These are phyloP conservation scores for Petrocephalus schoutedeni DNA, from an alignment of 2,797 vertebrate genomes.

Conservation along the genomic window DNA sequence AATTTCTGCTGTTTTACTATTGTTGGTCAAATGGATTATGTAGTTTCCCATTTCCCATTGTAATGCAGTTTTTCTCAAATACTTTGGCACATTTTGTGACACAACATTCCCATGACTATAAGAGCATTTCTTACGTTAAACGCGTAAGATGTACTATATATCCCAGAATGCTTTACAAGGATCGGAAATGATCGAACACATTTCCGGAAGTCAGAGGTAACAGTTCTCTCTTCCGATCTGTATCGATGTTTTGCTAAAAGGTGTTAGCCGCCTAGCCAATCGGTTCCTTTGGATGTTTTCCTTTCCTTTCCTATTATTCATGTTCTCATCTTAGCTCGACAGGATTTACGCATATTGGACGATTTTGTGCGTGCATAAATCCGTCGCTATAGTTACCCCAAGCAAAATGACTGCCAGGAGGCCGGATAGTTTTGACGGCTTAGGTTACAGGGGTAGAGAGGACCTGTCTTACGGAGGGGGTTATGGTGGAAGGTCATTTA, in stretches of 20 bases:
- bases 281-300: neutral
- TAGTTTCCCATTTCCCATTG: too few species aligned
- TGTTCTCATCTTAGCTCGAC: slow-evolving; percentile 3
- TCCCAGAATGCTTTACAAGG: slow-evolving; percentile 26
- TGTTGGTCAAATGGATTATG: too few species aligned
- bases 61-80: neutral
- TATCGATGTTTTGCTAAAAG: slow-evolving; percentile 25
- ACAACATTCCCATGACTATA: neutral
- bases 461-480: slow-evolving; percentile 57
- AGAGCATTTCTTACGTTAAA: neutral
- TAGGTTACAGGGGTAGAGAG: slow-evolving; percentile 74
- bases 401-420: slow-evolving; percentile 76
- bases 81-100: neutral
- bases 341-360: slow-evolving; percentile 5
- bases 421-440: slow-evolving; percentile 84
- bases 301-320: slow-evolving; percentile 9
- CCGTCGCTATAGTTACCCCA: slow-evolving; percentile 5
- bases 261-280: neutral
- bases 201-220: slow-evolving; percentile 24
- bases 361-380: slow-evolving; percentile 7
- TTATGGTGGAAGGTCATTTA: slow-evolving; percentile 66
- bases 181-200: neutral
- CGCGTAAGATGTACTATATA: neutral
- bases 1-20: too few species aligned
- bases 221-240: neutral